These are phyloP conservation scores for Drosophila tsacasi DNA, from an alignment of 1,140 invertebrate species.

Conservation along the genomic window DNA sequence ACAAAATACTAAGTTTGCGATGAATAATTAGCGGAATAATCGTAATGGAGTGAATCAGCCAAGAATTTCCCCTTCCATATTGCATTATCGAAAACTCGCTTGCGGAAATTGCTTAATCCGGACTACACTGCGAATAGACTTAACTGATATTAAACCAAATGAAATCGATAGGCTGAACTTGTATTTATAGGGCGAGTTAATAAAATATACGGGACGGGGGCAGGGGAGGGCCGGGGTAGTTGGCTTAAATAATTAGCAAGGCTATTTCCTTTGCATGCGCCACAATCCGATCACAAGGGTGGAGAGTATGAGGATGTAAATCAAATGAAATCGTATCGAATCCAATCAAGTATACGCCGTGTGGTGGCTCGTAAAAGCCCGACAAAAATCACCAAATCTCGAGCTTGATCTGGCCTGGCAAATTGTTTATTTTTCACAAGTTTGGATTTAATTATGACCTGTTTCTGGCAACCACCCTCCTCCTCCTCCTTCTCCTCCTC, in stretches of 20 bases:
- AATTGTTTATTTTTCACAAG: constrained; percentile 41
- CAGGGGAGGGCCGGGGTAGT: background rate
- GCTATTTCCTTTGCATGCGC: constrained; percentile 44
- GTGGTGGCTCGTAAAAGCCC: constrained; percentile 52
- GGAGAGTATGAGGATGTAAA: constrained; percentile 71
- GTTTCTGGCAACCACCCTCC: constrained; percentile 36
- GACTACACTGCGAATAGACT: constrained; percentile 3
- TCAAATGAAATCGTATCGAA: constrained; percentile 80
- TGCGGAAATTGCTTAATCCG: background rate
- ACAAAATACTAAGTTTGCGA: constrained; percentile 1
- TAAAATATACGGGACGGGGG: background rate
- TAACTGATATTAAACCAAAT: background rate
- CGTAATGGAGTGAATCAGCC: constrained; percentile 28
- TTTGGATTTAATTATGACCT: constrained; percentile 67
- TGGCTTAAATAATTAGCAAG: constrained; percentile 53
- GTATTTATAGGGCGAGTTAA: constrained; percentile 37
- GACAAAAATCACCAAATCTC: constrained; percentile 34
- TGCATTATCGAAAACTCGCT: background rate
- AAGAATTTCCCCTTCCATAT: constrained; percentile 21
- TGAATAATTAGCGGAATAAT: constrained; percentile 26
- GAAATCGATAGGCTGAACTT: constrained; percentile 15
- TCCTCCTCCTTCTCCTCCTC: background rate
- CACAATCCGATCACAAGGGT: constrained; percentile 41
- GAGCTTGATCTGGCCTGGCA: constrained; percentile 23
- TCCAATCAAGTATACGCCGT: constrained; percentile 64